Evolutionary conservation across 2,797 vertebrate species (phyloP).

Genomic region (Coluber constrictor): DNA sequence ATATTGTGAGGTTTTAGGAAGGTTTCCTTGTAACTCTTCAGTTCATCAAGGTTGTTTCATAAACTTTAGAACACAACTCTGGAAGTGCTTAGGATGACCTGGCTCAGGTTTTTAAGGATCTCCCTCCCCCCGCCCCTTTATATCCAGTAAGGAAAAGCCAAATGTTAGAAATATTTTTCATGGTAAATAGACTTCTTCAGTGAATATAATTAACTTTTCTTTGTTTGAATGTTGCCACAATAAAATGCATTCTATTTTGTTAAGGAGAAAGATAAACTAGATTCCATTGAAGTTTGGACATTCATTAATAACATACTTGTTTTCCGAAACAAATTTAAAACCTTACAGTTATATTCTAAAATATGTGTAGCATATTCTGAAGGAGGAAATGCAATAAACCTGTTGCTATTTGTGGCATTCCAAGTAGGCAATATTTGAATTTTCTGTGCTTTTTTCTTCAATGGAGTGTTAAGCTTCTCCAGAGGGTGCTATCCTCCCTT

Average conservation of each 20-base stretch:
- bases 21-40: not conserved
- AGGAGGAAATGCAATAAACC: not conserved
- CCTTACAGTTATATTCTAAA: not conserved
- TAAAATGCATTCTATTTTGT: not conserved
- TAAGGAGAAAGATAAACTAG: not conserved
- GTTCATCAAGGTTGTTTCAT: not conserved
- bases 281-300: not conserved
- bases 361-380: not conserved
- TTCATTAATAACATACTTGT: not conserved
- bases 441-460: not conserved
- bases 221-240: not conserved
- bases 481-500: not conserved
- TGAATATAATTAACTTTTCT: not conserved
- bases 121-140: too few species aligned
- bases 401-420: not conserved
- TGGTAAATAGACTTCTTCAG: not conserved
- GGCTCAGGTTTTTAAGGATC: not conserved
- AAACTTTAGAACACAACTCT: not conserved
- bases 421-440: not conserved
- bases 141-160: not conserved
- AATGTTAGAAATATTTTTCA: not conserved
- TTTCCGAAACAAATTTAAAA: too few species aligned
- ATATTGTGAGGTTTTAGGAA: not conserved
- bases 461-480: not conserved
- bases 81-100: not conserved